A percentile compares a stretch with the other conserved stretches of the same genome.
Conservation (phyloP, 2,113 vertebrate genomes). For the Aspiorhynchus laticeps region DNA sequence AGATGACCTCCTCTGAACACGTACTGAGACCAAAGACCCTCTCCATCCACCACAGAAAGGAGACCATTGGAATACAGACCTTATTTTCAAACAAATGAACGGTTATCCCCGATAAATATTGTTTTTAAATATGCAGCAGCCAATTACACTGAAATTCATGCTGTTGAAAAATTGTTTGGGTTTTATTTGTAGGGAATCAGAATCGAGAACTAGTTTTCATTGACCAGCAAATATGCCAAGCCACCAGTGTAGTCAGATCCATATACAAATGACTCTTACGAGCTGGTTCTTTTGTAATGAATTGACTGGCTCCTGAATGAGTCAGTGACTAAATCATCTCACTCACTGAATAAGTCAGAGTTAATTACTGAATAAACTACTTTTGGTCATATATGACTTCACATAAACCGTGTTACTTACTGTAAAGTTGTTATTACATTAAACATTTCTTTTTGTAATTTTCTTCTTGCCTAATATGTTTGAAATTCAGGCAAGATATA, state of each 20-base stretch:
- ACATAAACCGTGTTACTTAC: background rate
- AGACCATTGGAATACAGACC: background rate
- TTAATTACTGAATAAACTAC: background rate
- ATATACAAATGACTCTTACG: background rate
- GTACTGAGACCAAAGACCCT: background rate
- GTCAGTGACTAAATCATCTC: background rate
- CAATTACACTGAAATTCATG: background rate
- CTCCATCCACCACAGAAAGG: background rate
- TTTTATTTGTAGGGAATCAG: background rate
- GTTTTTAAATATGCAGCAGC: background rate
- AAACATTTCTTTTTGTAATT: background rate
- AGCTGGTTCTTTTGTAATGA: background rate
- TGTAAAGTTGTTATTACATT: background rate
- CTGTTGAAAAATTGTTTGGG: background rate
- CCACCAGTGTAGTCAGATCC: background rate
- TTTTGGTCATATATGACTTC: background rate
- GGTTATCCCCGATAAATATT: background rate
- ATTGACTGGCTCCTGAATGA: background rate
- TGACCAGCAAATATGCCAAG: background rate
- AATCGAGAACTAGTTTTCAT: background rate
- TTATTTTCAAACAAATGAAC: background rate
- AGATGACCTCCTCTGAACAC: slow-evolving; percentile 27
- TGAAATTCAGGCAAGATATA: background rate
- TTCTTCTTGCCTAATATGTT: background rate
- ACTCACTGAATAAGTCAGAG: background rate